Base-by-base conservation (phyloP, 2,797 vertebrate species). In the Falco novaeseelandiae region DNA sequence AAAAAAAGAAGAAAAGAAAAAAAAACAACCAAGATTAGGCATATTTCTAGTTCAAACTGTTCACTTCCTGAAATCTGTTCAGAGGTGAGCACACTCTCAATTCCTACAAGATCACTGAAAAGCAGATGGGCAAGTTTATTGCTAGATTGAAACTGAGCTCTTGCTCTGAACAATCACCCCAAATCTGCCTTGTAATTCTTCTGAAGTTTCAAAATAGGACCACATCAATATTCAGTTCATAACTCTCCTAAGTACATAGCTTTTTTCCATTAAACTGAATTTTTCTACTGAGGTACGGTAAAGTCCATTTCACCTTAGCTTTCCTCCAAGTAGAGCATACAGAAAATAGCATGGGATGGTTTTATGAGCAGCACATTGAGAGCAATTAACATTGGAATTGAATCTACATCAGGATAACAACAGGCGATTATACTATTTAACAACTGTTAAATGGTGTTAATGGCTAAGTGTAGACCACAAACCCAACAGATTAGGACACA, bases 391-490 rank as follows among this genome's bases (percentile, higher is more conserved):
- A 38, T 19, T 93, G 36, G 62, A 69, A 88, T 81, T 89, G 66
- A 65, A 74, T 27, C 73, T 92, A 48, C 80, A 83, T 91, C 63
- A 62, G 65, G 94, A 76, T 81, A 96, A 91, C 76, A 93, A 95
- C 85, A 88, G 79, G 65, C 11, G 3, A 93, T 86, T 95, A 92
- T 91, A 69, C 69, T 55, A 76, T 89, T 97, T 96, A 94, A 90
- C 92, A 96, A 94, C 90, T 92, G 87, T 95, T 96, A 92, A 96
- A 87, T 91, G 92, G 44, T 94, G 79, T 83, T 96, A 94, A 92
- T 91, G 76, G 63, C 66, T 42, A 91, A 40, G 15, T 61, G 72
- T 92, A 87, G 85, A 95, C 49, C 44, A 89, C 27, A 89, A 78
- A 3, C 54, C 62, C 83, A 80, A 40, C 30, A 87, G 74, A 94